Conservation (phyloP, 2,797 vertebrate species). For the Anabacerthia variegaticeps region DNA sequence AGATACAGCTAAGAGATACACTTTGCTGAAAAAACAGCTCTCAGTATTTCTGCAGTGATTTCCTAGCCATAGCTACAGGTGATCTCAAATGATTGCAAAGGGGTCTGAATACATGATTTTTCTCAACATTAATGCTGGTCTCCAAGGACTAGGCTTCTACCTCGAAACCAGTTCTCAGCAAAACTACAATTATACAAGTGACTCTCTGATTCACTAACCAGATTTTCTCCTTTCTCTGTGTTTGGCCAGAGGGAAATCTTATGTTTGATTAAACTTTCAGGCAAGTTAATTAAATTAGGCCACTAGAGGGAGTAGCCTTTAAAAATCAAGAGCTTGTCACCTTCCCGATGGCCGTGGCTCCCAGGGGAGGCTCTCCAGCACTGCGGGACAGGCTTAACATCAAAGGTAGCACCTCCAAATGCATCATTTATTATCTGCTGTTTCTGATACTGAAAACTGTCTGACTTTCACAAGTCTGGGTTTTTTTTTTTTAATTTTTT, state of each 20-base stretch:
- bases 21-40: neutral
- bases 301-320: slow-evolving; percentile 55
- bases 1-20: neutral
- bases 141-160: neutral
- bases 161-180: neutral
- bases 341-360: rapidly evolving
- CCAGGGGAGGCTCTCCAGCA: neutral
- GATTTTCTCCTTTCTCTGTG: neutral
- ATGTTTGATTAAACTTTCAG: neutral
- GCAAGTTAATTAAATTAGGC: neutral
- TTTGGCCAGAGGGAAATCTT: neutral
- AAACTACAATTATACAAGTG: neutral
- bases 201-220: neutral
- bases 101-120: neutral
- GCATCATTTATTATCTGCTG: neutral
- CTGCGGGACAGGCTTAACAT: rapidly evolving
- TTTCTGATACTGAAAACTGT: neutral
- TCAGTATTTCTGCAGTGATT: neutral
- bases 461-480: neutral
- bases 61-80: neutral
- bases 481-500: neutral
- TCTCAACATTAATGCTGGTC: neutral
- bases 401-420: neutral
- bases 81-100: neutral
- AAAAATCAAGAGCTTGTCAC: neutral